A percentile compares a stretch with the other conserved stretches of the same genome.
phyloP scores from a whole-genome alignment of 1,140 invertebrate species.

The Bradysia coprophila region DNA sequence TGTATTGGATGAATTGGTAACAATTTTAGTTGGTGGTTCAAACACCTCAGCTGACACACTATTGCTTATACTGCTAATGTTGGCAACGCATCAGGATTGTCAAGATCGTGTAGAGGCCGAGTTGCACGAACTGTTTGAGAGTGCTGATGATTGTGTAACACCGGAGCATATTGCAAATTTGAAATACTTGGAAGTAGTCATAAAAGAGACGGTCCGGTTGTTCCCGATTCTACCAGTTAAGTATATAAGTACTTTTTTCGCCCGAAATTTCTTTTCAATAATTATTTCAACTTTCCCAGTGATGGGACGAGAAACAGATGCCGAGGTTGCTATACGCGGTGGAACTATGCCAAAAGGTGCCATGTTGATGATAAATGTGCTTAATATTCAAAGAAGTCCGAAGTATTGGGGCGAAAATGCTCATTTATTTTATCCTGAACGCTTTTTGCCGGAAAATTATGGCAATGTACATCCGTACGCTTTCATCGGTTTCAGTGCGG shows the following conservation, averaged over 20 bases:
- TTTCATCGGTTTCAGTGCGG: constrained; percentile 44
- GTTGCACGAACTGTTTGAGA: constrained; percentile 2
- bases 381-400: constrained; percentile 18
- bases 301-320: constrained; percentile 3
- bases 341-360: no score
- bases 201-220: constrained; percentile 9
- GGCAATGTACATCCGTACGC: constrained; percentile 24
- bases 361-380: no score
- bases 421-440: constrained; percentile 39
- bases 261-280: no score
- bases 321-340: background rate
- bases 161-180: constrained; percentile 3
- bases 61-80: constrained; percentile 34
- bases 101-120: constrained; percentile 29
- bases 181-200: constrained; percentile 8
- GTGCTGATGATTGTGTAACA: background rate
- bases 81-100: constrained; percentile 37
- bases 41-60: constrained; percentile 49
- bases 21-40: constrained; percentile 56
- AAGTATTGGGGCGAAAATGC: constrained; percentile 17
- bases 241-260: no score
- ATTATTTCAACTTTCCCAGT: no score
- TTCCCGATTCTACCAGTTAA: constrained; percentile 7
- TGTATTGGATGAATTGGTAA: constrained; percentile 54
- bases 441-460: constrained; percentile 38